Conservation (phyloP, 2,797 vertebrate genomes). For the Pseudocheirus occidentalis region DNA sequence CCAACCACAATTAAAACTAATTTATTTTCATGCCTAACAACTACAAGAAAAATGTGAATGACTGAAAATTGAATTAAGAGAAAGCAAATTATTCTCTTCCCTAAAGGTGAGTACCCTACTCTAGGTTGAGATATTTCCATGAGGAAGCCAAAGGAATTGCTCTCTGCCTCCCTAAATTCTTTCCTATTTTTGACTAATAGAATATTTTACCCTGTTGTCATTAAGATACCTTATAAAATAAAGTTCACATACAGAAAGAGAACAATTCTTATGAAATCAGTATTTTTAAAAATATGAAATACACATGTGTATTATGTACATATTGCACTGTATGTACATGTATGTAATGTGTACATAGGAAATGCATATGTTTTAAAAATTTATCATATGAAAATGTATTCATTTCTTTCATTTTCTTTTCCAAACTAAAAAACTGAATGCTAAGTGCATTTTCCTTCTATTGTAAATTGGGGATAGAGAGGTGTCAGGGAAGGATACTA, state of each 20-base stretch:
- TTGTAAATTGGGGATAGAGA: not conserved
- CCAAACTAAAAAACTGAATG: not conserved
- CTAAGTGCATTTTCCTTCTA: not conserved
- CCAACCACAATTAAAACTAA: constrained; percentile 51
- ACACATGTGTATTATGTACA: not conserved
- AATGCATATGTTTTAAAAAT: no score
- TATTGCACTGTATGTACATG: no score
- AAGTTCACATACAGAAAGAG: not conserved
- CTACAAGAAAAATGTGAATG: constrained; percentile 31
- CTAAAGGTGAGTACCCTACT: constrained; percentile 27
- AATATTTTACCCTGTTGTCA: constrained; percentile 4
- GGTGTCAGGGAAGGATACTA: not conserved
- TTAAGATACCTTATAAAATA: constrained; percentile 12
- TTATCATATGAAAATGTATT: not conserved
- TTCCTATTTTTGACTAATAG: constrained; percentile 23
- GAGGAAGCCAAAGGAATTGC: constrained; percentile 13
- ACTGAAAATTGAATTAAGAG: constrained; percentile 57
- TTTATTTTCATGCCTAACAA: constrained; percentile 66
- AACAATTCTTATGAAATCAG: not conserved
- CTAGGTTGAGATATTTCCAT: not conserved
- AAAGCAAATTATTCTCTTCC: not conserved
- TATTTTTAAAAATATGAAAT: not conserved
- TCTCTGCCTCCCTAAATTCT: not conserved
- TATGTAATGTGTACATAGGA: no score
- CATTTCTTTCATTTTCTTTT: not conserved